A percentile compares a stretch with the other conserved stretches of the same genome.
Evolutionary conservation across 2,888 invertebrate species (phyloP).

Genomic region (Cephus rjabovi): DNA sequence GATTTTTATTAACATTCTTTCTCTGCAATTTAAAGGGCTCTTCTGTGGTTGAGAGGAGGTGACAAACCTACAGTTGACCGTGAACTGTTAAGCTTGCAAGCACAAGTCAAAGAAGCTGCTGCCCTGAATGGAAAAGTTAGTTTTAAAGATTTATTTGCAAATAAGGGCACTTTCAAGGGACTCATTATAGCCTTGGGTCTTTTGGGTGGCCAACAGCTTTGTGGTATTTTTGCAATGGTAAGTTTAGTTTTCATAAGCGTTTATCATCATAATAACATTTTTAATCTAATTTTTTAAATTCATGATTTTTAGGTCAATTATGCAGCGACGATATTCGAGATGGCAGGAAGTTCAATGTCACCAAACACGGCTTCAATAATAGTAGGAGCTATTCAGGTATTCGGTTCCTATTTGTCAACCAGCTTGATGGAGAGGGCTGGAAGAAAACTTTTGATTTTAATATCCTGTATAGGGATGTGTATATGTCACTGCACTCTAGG

Average conservation of each 20-base stretch:
- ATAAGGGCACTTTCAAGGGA: conserved; percentile 59
- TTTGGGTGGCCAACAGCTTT: conserved; percentile 64
- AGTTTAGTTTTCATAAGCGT: conserved; percentile 46
- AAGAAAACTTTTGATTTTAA: conserved; percentile 68
- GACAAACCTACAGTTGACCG: conserved; percentile 46
- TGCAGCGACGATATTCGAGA: conserved; percentile 69
- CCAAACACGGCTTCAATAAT: conserved; percentile 71
- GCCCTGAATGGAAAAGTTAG: conserved; percentile 32
- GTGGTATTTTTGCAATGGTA: conserved; percentile 66
- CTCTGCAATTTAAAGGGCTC: conserved; percentile 37
- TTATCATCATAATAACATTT: not conserved
- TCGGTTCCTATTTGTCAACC: conserved; percentile 67
- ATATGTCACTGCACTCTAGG: conserved; percentile 56
- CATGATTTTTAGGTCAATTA: conserved; percentile 60
- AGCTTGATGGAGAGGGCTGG: conserved; percentile 73
- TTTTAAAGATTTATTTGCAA: conserved; percentile 59
- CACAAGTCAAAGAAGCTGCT: conserved; percentile 39
- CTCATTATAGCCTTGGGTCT: conserved; percentile 61
- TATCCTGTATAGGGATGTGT: conserved; percentile 63
- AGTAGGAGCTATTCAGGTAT: conserved; percentile 71
- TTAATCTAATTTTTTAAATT: not conserved
- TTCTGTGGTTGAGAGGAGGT: conserved; percentile 53
- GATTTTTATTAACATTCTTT: not conserved
- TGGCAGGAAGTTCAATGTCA: conserved; percentile 68
- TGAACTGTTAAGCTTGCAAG: conserved; percentile 48